Conservation (phyloP, 2,797 vertebrate genomes). For the Linurgus olivaceus region DNA sequence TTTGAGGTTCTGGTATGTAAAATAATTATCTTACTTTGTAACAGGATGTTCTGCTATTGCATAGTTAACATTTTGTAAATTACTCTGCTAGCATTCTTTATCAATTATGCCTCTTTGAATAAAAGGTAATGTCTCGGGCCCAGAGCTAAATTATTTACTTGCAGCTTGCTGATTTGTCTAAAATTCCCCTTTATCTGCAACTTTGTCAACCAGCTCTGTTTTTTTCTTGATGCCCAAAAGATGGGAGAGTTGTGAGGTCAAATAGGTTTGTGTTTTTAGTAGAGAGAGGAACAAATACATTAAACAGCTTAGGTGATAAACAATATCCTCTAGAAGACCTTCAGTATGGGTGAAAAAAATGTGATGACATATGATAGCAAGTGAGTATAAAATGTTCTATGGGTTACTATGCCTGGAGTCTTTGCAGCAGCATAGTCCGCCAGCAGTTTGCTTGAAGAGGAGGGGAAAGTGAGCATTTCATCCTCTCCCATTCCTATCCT, state of each 20-base stretch:
- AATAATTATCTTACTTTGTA: conserved; percentile 64
- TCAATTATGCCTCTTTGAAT: conserved; percentile 57
- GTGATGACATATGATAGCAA: not conserved
- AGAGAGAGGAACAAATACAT: not conserved
- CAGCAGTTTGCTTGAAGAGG: not conserved
- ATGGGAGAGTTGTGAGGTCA: not conserved
- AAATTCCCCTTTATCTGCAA: conserved; percentile 15
- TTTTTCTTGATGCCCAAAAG: conserved; percentile 16
- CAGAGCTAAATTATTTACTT: conserved; percentile 58
- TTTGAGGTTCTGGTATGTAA: conserved; percentile 45
- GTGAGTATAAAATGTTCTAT: not conserved
- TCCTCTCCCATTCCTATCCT: not conserved
- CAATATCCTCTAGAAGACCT: not conserved
- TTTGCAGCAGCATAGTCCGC: not conserved
- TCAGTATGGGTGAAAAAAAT: not conserved
- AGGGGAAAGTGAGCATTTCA: not conserved
- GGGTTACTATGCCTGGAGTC: not conserved
- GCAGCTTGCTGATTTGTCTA: conserved; percentile 25
- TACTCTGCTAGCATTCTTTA: conserved; percentile 14
- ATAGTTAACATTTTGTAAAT: conserved; percentile 64
- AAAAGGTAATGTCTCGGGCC: conserved; percentile 56
- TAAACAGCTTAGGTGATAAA: not conserved
- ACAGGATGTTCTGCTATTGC: conserved; percentile 40
- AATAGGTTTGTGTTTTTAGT: not conserved
- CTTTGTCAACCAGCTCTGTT: not conserved